A percentile compares a stretch with the other conserved stretches of the same genome.
Conservation (phyloP, 2,113 vertebrate genomes). For the Lethenteron reissneri region DNA sequence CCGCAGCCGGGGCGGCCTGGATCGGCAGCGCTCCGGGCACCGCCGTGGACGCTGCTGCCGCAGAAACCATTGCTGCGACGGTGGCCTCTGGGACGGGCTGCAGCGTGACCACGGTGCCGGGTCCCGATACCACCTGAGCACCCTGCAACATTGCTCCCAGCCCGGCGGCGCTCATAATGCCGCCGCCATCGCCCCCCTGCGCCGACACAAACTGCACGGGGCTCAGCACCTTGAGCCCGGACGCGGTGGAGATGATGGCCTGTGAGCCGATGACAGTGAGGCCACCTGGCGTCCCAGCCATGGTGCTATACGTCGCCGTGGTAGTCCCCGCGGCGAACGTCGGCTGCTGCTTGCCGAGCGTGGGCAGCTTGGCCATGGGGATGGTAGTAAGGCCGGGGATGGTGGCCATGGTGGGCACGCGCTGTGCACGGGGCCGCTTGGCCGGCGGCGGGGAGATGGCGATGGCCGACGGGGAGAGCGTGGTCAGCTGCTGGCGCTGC, state of each 20-base stretch:
- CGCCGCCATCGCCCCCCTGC: too few species aligned
- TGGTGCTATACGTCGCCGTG: too few species aligned
- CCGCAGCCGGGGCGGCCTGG: neutral
- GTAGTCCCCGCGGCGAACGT: too few species aligned
- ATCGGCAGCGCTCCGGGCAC: neutral
- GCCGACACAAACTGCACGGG: conserved; percentile 1
- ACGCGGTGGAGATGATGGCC: neutral
- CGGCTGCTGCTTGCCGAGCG: neutral
- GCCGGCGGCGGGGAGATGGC: neutral
- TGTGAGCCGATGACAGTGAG: too few species aligned
- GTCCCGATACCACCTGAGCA: conserved; percentile 1
- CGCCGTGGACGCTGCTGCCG: neutral
- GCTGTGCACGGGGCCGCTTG: neutral
- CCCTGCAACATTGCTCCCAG: neutral
- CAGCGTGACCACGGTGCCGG: conserved; percentile 2
- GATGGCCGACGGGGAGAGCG: neutral
- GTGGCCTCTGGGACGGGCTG: neutral
- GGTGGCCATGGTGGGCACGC: neutral
- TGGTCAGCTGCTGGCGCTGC: neutral
- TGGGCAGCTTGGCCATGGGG: conserved; percentile 4
- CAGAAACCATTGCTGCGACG: neutral
- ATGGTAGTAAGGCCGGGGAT: conserved; percentile 4
- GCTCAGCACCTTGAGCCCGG: conserved; percentile 2
- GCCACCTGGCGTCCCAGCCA: too few species aligned
- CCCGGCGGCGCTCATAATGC: neutral